Conservation (phyloP, 1,140 invertebrate genomes). For the Penaeus vannamei region DNA sequence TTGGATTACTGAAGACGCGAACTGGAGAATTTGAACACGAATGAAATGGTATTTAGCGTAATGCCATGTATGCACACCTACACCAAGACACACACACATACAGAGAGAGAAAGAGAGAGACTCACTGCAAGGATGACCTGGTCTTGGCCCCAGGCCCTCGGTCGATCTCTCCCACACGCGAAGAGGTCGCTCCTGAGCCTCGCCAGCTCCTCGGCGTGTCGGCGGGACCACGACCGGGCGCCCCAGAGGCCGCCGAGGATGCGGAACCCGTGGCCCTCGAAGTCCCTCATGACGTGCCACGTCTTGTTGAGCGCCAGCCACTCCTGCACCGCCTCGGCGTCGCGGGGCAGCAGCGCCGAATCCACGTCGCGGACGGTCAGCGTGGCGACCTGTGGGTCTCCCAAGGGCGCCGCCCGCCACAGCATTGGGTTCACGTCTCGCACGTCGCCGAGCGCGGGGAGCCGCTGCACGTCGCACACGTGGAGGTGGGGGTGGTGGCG, state of each 20-base stretch:
- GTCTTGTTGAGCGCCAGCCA: constrained; percentile 30
- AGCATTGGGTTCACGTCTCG: constrained; percentile 44
- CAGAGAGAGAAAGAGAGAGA: not conserved
- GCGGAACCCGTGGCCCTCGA: constrained; percentile 1
- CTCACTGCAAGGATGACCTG: constrained; percentile 27
- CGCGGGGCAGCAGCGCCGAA: constrained; percentile 8
- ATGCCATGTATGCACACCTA: no score
- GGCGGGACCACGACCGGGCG: not conserved
- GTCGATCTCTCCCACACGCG: not conserved
- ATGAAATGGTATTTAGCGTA: no score
- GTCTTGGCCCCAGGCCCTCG: not conserved
- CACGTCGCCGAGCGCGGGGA: constrained; percentile 40
- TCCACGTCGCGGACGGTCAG: constrained; percentile 62
- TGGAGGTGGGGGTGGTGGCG: not conserved
- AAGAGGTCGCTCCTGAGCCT: not conserved
- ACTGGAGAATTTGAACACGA: no score
- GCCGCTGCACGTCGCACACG: constrained; percentile 52
- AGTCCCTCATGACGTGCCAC: constrained; percentile 56
- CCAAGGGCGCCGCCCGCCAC: constrained; percentile 60
- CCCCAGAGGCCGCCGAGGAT: constrained; percentile 55
- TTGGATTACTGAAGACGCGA: no score
- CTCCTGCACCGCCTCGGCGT: constrained; percentile 32
- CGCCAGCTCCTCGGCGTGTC: not conserved
- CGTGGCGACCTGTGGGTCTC: constrained; percentile 50
- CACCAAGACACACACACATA: not conserved